Percentiles rank a stretch among this genome's conserved stretches.
phyloP scores from a whole-genome alignment of 2,113 vertebrate species.

The Syngnathus scovelli region DNA sequence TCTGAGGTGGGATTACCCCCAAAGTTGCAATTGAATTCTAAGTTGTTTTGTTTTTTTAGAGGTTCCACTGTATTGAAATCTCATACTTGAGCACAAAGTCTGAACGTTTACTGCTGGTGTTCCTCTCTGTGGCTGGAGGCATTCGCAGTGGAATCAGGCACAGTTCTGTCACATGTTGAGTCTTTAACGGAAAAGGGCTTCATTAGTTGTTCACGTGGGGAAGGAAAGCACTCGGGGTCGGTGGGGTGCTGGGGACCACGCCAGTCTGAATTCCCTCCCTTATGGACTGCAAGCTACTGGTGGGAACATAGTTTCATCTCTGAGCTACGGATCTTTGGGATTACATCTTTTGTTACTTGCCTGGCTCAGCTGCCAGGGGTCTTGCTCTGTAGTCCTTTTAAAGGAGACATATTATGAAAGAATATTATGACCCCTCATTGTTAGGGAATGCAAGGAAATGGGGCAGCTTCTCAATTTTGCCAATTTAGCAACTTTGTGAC shows the following conservation, averaged over 20 bases:
- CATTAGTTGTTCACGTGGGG: slow-evolving; percentile 5
- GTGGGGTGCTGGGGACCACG: background rate
- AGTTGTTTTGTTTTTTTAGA: background rate
- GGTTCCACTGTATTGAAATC: background rate
- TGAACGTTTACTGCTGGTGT: slow-evolving; percentile 38
- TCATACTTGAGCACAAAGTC: slow-evolving; percentile 37
- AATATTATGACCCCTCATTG: too few species aligned
- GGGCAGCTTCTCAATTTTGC: too few species aligned
- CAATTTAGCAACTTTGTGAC: too few species aligned
- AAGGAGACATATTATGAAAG: background rate
- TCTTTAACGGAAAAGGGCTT: slow-evolving; percentile 4
- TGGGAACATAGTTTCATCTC: slow-evolving; percentile 21
- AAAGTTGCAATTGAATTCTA: background rate
- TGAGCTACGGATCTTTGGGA: slow-evolving; percentile 22
- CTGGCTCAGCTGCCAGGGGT: slow-evolving; percentile 29
- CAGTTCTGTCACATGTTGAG: slow-evolving; percentile 6
- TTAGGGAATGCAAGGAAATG: too few species aligned
- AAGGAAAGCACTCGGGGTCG: slow-evolving; percentile 45
- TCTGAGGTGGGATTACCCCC: background rate
- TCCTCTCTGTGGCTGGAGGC: slow-evolving; percentile 19
- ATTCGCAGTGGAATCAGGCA: slow-evolving; percentile 29
- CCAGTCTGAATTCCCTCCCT: slow-evolving; percentile 8
- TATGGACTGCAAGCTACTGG: background rate
- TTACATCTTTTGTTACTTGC: slow-evolving; percentile 7
- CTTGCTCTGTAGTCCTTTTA: background rate